A percentile compares a stretch with the other conserved stretches of the same genome.
Conservation (phyloP, 2,113 vertebrate genomes). For the Larimichthys crocea region DNA sequence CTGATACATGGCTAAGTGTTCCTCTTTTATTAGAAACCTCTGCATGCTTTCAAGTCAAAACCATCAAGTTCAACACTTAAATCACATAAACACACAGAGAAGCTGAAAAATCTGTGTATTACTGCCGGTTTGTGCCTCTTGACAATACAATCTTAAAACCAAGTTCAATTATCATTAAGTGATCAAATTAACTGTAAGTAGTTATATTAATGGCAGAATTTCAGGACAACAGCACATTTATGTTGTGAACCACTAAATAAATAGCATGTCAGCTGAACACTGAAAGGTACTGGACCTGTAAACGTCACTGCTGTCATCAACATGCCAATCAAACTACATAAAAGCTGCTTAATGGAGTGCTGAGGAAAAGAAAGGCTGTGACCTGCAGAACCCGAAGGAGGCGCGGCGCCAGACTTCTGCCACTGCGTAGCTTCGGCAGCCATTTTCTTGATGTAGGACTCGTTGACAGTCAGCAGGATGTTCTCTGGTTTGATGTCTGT, state of each 20-base stretch:
- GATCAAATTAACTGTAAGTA: background rate
- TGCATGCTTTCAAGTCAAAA: constrained; percentile 24
- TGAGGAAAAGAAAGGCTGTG: constrained; percentile 31
- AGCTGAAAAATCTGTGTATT: background rate
- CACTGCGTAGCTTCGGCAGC: constrained; percentile 96
- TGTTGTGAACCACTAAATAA: background rate
- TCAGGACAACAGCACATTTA: background rate
- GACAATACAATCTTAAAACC: background rate
- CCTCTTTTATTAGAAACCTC: constrained; percentile 43
- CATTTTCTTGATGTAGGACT: constrained; percentile 92
- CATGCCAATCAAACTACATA: constrained; percentile 28
- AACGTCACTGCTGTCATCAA: constrained; percentile 13
- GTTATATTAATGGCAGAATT: background rate
- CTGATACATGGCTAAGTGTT: constrained; percentile 15
- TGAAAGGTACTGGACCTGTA: background rate
- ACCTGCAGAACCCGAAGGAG: constrained; percentile 98
- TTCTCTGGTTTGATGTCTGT: constrained; percentile 99
- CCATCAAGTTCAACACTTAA: background rate
- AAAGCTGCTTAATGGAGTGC: background rate
- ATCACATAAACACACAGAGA: background rate
- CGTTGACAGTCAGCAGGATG: constrained; percentile 94
- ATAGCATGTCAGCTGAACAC: constrained; percentile 4
- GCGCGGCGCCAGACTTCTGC: constrained; percentile 93
- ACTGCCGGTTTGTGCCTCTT: background rate
- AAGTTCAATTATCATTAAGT: background rate